Evolutionary conservation across 2,113 vertebrate species (phyloP).

Genomic region (Cepphus grylle): DNA sequence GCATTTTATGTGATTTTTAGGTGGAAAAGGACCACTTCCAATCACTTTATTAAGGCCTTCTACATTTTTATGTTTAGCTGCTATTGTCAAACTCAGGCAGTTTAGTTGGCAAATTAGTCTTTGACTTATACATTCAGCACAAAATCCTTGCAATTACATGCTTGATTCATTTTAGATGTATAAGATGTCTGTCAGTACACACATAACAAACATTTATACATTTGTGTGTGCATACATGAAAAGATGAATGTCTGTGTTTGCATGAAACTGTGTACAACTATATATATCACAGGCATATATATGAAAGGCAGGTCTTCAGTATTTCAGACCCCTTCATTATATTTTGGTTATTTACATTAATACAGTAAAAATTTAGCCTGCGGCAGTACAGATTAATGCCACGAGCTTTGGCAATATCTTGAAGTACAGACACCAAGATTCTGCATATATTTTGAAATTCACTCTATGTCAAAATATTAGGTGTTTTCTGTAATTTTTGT

Average conservation of each 20-base stretch:
- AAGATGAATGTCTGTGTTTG: not conserved
- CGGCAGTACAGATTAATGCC: not conserved
- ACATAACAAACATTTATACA: not conserved
- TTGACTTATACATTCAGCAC: not conserved
- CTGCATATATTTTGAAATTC: not conserved
- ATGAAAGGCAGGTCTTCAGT: not conserved
- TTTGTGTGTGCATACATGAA: not conserved
- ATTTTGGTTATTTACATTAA: not conserved
- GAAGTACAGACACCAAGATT: not conserved
- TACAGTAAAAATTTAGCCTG: not conserved
- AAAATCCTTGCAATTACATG: not conserved
- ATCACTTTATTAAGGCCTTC: not conserved
- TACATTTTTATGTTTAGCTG: not conserved
- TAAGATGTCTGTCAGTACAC: not conserved
- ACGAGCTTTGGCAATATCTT: not conserved
- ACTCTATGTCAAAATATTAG: not conserved
- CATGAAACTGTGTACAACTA: not conserved
- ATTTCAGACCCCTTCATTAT: not conserved
- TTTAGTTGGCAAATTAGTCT: not conserved
- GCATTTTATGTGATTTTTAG: not conserved
- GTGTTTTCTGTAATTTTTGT: not conserved
- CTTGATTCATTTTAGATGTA: not conserved
- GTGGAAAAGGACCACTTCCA: not conserved
- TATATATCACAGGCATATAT: too few relatives aligned
- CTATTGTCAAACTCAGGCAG: not conserved